A percentile compares a stretch with the other conserved stretches of the same genome.
These are phyloP conservation scores for Dorcus parallelipipedus DNA, from an alignment of 2,888 invertebrate species.

Conservation along the genomic window DNA sequence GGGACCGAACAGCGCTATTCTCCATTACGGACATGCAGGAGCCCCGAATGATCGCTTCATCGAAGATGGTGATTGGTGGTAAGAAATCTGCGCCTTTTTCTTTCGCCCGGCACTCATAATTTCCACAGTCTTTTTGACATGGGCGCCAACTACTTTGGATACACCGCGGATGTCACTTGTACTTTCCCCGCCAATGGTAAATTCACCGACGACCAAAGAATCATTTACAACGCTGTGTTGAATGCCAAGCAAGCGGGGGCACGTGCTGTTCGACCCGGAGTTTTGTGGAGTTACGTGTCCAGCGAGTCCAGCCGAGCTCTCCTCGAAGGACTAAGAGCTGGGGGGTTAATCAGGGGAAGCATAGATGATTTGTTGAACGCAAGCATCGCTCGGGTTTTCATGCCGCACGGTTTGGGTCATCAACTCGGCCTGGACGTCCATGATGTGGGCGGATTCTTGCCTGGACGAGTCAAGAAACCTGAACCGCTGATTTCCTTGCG, in stretches of 20 bases:
- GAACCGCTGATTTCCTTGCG: conserved; percentile 74
- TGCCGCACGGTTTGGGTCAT: conserved; percentile 97
- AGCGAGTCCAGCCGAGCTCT: conserved; percentile 74
- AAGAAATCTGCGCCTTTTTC: conserved; percentile 28
- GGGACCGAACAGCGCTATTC: conserved; percentile 79
- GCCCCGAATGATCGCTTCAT: conserved; percentile 84
- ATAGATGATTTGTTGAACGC: conserved; percentile 70
- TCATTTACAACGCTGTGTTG: conserved; percentile 87
- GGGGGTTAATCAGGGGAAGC: conserved; percentile 71
- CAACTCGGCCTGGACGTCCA: conserved; percentile 94
- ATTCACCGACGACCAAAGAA: conserved; percentile 85
- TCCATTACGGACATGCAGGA: conserved; percentile 97
- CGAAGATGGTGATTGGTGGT: conserved; percentile 86
- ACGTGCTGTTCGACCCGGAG: conserved; percentile 78
- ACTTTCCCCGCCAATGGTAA: conserved; percentile 93
- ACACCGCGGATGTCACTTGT: conserved; percentile 95
- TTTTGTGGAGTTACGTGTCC: conserved; percentile 93
- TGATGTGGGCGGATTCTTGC: conserved; percentile 93
- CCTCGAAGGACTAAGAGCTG: conserved; percentile 70
- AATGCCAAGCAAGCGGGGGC: conserved; percentile 81
- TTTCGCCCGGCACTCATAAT: not conserved
- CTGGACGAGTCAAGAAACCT: conserved; percentile 55
- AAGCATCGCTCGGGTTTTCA: conserved; percentile 82
- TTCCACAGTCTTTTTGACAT: conserved; percentile 80
- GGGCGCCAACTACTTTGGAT: conserved; percentile 97